Evolutionary conservation across 2,888 invertebrate species (phyloP).

Genomic region (Hedychridium roseum): DNA sequence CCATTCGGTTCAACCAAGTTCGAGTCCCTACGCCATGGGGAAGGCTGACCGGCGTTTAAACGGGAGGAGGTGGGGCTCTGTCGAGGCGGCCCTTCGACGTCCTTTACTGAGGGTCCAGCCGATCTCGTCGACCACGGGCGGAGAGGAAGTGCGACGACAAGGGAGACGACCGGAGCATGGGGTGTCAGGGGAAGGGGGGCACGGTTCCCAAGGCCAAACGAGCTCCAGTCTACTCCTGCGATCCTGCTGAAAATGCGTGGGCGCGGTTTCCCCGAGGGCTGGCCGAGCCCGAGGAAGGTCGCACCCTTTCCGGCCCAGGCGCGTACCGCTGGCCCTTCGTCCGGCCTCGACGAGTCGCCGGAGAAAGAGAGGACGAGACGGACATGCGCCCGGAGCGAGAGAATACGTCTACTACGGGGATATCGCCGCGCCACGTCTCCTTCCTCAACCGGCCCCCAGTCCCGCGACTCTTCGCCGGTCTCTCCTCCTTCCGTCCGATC

Average conservation of each 20-base stretch:
- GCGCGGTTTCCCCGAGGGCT: constrained; percentile 64
- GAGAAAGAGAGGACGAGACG: not conserved
- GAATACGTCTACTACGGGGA: too few species aligned
- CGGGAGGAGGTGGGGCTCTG: too few species aligned
- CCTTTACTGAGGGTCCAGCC: too few species aligned
- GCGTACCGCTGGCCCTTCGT: not conserved
- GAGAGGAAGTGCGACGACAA: constrained; percentile 9
- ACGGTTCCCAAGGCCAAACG: constrained; percentile 47
- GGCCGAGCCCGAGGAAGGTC: constrained; percentile 58
- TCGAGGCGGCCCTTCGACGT: too few species aligned
- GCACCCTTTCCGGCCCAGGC: constrained; percentile 52
- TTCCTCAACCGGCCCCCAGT: not conserved
- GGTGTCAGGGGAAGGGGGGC: constrained; percentile 4
- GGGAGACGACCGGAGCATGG: constrained; percentile 15
- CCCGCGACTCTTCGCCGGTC: not conserved
- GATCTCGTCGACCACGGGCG: too few species aligned
- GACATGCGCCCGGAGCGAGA: too few species aligned
- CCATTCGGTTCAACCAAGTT: too few species aligned
- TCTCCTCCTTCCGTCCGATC: too few species aligned
- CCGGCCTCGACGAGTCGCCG: not conserved
- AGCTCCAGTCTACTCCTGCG: constrained; percentile 56
- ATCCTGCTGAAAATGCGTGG: constrained; percentile 64
- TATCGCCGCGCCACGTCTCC: too few species aligned
- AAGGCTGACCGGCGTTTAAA: too few species aligned
- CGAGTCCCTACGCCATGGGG: too few species aligned